Evolutionary conservation across 2,888 invertebrate species (phyloP).

Genomic region (Nomada flava): DNA sequence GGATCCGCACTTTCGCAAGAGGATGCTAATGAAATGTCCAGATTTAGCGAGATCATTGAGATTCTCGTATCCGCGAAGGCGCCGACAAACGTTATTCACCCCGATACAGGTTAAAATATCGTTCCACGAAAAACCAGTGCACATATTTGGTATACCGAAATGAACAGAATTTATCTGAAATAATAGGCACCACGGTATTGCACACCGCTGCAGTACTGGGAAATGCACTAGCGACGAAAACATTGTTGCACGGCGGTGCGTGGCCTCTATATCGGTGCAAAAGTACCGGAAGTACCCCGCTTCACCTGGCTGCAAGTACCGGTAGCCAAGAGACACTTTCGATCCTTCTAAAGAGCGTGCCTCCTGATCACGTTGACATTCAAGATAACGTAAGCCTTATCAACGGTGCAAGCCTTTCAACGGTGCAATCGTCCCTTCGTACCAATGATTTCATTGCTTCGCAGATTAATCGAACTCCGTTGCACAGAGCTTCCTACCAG

Average conservation of each 20-base stretch:
- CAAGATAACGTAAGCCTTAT: constrained; percentile 44
- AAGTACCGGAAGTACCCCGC: constrained; percentile 79
- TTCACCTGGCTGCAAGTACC: constrained; percentile 82
- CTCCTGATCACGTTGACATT: constrained; percentile 34
- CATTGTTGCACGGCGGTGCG: constrained; percentile 81
- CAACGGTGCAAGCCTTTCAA: not conserved
- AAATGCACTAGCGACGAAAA: constrained; percentile 77
- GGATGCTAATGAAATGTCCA: constrained; percentile 60
- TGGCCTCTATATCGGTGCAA: constrained; percentile 72
- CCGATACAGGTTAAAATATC: constrained; percentile 65
- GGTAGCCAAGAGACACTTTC: constrained; percentile 72
- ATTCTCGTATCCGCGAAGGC: constrained; percentile 77
- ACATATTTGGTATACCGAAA: not conserved
- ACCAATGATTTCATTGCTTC: not conserved
- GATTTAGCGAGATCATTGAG: constrained; percentile 80
- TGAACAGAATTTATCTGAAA: not conserved
- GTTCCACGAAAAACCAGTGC: not conserved
- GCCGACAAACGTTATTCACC: constrained; percentile 62
- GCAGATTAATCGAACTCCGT: constrained; percentile 84
- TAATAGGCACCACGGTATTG: constrained; percentile 76
- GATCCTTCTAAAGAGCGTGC: constrained; percentile 59
- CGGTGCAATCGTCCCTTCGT: too few relatives aligned
- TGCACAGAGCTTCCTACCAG: constrained; percentile 85
- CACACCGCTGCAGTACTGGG: constrained; percentile 82
- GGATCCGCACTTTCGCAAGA: constrained; percentile 76